Evolutionary conservation across 2,113 vertebrate genomes (phyloP), one percentile per base, ranked within the genome.

Genomic region (Raja brachyura): DNA sequence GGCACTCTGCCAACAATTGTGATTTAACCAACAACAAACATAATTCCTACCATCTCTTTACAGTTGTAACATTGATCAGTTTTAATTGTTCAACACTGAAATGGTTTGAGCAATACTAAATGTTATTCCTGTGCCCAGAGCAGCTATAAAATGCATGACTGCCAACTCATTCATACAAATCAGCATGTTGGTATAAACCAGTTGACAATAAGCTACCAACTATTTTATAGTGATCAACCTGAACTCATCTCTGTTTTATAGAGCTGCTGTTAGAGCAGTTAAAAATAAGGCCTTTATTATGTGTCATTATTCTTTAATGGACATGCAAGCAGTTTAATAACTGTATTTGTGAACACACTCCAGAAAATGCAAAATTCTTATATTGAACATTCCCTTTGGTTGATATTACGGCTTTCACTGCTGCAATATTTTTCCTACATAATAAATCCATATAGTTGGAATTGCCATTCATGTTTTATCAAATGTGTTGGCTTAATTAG

Each of bases 1-100:
- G 97, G 97, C 97, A 96, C 94, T 94, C 94, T 97, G 97, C 97
- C 96, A 97, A 96, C 94, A 96, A 68, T 92, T 92, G 66, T 73
- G 66, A 92, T 92, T 92, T 39, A 88, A 92, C 90, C 90, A 92
- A 73, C 31, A 73, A 70, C 33, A 92, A 92, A 92, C 90, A 73
- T 92, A 92, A 73, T 73, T 92, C 33, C 68, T 73, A 92, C 90
- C 39, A 68, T 92, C 31, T 73, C 66, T 92, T 73, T 92, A 73
- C 9, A 74, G 90, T 73, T 92, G 90, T 68, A 73, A 92, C 68
- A 73, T 92, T 92, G 20, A 92, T 73, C 73, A 73, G 68, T 54
- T 92, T 92, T 92, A 73, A 90, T 90, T 90, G 63, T 90, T 68
- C 88, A n/a, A 73, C 48, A 11, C 70, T 73, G 88, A 70, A 92